Base-by-base conservation (phyloP, 1,140 invertebrate species). In the Argopecten irradians region DNA sequence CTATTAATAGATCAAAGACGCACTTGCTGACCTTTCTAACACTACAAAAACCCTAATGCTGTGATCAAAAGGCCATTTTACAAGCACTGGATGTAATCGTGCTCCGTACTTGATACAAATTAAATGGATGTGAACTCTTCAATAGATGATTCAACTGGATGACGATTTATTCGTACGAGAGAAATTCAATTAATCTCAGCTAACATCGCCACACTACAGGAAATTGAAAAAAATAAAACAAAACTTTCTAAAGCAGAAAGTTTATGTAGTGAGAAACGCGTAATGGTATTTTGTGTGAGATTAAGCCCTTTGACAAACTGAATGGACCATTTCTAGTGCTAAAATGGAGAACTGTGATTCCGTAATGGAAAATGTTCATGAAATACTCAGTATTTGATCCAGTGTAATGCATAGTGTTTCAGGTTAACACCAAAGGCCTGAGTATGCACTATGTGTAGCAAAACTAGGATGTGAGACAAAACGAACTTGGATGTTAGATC, bases 221-320 rank as follows among this genome's bases (percentile, higher is more conserved):
- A 71, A 71, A 71, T 71, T 71, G 55, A 71, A 71, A 71, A n/a
- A n/a, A 71, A 71, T 71, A n/a, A 71, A 71, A 71, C 55, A 71
- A 71, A 71, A 71, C 55, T 71, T 71, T 71, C 55, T 28, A 71
- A 28, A 71, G 55, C 55, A 71, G 55, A 71, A 71, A 71, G 22
- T 71, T 71, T 71, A n/a, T 71, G 55, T 71, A 71, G 55, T 71
- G 14, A n/a, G 55, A 71, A 71, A 71, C n/a, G 55, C 22, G 22
- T 71, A 71, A 71, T 71, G 55, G 55, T 28, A 8, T 7, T 71
- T 71, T 71, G 55, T 28, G 55, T 71, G 55, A 71, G 55, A 71
- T 1, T 71, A 71, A 16, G 55, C 28, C n/a, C 55, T 46, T 46
- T 71, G 55, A 71, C 55, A 71, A 71, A 71, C 55, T 71, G 55